These are phyloP conservation scores for Eospalax fontanierii DNA, from an alignment of 2,797 vertebrate species.

Conservation along the genomic window DNA sequence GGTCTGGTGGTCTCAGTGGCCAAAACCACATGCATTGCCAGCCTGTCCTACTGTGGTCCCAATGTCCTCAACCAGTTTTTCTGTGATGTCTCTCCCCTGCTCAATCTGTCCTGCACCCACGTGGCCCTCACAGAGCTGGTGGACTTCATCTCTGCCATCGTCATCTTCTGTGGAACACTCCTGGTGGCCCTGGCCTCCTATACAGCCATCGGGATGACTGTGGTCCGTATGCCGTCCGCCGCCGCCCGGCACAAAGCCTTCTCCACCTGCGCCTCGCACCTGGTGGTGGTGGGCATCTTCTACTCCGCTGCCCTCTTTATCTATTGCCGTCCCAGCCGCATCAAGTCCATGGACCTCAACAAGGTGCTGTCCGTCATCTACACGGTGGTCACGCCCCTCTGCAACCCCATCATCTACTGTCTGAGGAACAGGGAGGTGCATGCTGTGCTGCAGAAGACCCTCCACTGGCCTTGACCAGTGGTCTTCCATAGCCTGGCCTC, in stretches of 20 bases:
- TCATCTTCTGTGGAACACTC: slow-evolving; percentile 68
- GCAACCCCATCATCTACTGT: slow-evolving; percentile 77
- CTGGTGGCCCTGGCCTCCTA: slow-evolving; percentile 59
- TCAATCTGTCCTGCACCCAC: slow-evolving; percentile 79
- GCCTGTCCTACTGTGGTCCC: slow-evolving; percentile 76
- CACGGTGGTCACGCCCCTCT: slow-evolving; percentile 63
- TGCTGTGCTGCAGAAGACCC: not conserved
- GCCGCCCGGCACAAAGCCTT: slow-evolving; percentile 43
- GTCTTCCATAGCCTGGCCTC: not conserved
- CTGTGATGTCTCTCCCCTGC: slow-evolving; percentile 82
- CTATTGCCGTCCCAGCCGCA: slow-evolving; percentile 65
- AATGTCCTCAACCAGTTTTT: slow-evolving; percentile 83
- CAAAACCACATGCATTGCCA: slow-evolving; percentile 60
- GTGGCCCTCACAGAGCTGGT: slow-evolving; percentile 78
- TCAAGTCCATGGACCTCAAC: slow-evolving; percentile 66
- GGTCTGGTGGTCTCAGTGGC: slow-evolving; percentile 45
- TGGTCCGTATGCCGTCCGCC: slow-evolving; percentile 16
- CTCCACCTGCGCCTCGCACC: slow-evolving; percentile 74
- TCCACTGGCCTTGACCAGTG: not conserved
- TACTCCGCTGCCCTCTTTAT: slow-evolving; percentile 73
- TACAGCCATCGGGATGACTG: accelerated
- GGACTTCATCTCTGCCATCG: slow-evolving; percentile 76
- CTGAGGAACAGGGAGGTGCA: slow-evolving; percentile 72
- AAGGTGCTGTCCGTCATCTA: slow-evolving; percentile 77
- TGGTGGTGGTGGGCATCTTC: slow-evolving; percentile 76